Conservation (phyloP, 2,797 vertebrate species). For the Sebastiscus tertius region DNA sequence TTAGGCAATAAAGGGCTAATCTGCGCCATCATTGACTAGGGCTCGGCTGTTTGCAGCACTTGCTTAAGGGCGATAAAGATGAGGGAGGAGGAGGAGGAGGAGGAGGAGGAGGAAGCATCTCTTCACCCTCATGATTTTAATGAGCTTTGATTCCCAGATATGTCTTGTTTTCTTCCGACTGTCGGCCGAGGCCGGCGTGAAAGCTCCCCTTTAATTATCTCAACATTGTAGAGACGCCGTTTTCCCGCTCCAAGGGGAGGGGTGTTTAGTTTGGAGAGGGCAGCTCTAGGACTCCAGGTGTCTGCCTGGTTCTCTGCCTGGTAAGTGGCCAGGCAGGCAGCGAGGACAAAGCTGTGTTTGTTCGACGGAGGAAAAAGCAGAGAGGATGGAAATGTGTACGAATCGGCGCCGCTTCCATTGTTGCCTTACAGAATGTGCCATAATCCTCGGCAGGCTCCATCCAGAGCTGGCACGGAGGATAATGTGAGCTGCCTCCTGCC, state of each 20-base stretch:
- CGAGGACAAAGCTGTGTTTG: conserved; percentile 84
- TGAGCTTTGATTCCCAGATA: conserved; percentile 73
- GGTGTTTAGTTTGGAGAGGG: conserved; percentile 67
- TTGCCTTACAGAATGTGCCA: conserved; percentile 86
- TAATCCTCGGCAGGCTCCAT: conserved; percentile 88
- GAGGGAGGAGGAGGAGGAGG: conserved; percentile 35
- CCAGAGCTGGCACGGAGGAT: conserved; percentile 81
- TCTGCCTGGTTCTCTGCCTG: conserved; percentile 75
- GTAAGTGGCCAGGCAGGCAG: conserved; percentile 79
- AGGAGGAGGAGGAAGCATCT: conserved; percentile 50
- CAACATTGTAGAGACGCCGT: conserved; percentile 64
- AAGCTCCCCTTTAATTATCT: conserved; percentile 80
- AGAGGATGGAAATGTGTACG: conserved; percentile 84
- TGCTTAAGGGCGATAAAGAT: conserved; percentile 68
- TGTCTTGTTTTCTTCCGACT: conserved; percentile 65
- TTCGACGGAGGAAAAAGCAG: conserved; percentile 70
- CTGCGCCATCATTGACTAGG: conserved; percentile 67
- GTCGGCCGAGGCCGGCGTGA: conserved; percentile 63
- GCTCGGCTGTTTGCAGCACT: conserved; percentile 66
- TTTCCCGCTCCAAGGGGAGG: conserved; percentile 35
- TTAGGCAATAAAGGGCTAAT: conserved; percentile 75
- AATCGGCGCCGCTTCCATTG: conserved; percentile 82
- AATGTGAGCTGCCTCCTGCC: conserved; percentile 73
- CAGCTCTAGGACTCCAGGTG: conserved; percentile 78
- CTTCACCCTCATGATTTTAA: conserved; percentile 70